Evolutionary conservation across 2,113 vertebrate species (phyloP).

Genomic region (Pelodiscus sinensis): DNA sequence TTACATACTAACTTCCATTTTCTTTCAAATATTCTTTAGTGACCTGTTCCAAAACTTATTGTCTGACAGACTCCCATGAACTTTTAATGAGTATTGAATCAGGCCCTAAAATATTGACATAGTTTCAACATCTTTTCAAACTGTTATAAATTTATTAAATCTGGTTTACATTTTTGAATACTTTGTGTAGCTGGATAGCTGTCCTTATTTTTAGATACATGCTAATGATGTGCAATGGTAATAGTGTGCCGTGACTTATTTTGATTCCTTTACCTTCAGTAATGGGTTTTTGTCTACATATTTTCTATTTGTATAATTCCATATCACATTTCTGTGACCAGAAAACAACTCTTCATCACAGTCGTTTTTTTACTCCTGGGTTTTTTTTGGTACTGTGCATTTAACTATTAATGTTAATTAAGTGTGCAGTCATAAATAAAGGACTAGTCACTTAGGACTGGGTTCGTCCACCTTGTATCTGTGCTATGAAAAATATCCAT

Average conservation of each 20-base stretch:
- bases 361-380: background rate
- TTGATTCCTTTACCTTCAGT: background rate
- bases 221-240: background rate
- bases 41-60: background rate
- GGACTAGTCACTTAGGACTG: background rate
- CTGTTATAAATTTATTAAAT: conserved; percentile 34
- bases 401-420: background rate
- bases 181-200: background rate
- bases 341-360: conserved; percentile 1
- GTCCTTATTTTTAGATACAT: conserved; percentile 13
- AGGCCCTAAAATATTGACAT: conserved; percentile 18
- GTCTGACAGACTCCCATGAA: background rate
- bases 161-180: conserved; percentile 41
- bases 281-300: background rate
- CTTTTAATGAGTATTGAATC: background rate
- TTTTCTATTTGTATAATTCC: background rate
- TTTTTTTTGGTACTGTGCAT: background rate
- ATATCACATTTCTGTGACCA: conserved; percentile 17
- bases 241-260: background rate
- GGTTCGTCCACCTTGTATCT: background rate
- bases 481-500: background rate
- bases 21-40: background rate
- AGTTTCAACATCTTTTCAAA: conserved; percentile 47
- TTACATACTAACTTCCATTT: conserved; percentile 37
- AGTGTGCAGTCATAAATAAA: background rate